phyloP scores from a whole-genome alignment of 2,113 vertebrate genomes.

The Spheniscus mendiculus region DNA sequence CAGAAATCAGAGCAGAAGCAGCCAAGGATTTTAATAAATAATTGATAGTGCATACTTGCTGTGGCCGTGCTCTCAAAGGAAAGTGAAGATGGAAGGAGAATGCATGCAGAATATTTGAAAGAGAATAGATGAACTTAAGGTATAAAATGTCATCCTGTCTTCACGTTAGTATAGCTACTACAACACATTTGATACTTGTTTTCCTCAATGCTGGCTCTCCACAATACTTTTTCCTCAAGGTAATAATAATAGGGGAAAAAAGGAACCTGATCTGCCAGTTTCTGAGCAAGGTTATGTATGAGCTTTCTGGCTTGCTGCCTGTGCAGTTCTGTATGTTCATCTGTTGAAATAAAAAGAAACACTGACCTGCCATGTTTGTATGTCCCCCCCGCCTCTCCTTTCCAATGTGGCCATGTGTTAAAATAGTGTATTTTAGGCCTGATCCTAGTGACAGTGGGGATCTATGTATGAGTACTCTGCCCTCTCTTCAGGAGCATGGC shows the following conservation, averaged over 20 bases:
- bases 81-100: background rate
- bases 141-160: background rate
- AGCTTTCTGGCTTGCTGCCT: background rate
- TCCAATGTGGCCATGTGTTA: background rate
- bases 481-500: background rate
- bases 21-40: conserved; percentile 6
- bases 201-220: background rate
- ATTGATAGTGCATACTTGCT: background rate
- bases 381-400: background rate
- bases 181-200: background rate
- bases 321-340: background rate
- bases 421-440: background rate
- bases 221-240: background rate
- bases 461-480: background rate
- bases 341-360: background rate
- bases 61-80: background rate
- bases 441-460: background rate
- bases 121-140: background rate
- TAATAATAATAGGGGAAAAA: background rate
- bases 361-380: background rate
- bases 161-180: background rate
- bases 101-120: background rate
- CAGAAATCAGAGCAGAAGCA: background rate
- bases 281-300: background rate
- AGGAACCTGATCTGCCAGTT: background rate